These are phyloP conservation scores for Falco naumanni DNA, from an alignment of 2,797 vertebrate genomes.

Conservation along the genomic window DNA sequence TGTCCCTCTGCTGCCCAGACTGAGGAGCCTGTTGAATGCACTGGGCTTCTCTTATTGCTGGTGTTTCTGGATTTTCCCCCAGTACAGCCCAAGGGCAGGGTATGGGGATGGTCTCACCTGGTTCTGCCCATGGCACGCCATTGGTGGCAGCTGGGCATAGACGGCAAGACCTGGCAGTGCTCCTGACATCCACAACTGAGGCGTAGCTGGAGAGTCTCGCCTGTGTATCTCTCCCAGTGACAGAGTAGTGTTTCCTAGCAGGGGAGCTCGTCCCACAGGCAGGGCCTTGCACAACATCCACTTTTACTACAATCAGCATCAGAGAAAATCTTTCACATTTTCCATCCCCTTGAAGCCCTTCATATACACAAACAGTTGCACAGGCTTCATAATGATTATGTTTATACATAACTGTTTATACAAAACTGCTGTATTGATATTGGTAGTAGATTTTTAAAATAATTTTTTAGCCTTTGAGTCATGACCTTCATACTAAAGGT, in stretches of 20 bases:
- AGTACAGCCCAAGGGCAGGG: background rate
- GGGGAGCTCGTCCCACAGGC: background rate
- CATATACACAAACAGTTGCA: background rate
- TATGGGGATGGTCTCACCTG: background rate
- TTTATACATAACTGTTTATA: no score
- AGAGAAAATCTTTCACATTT: background rate
- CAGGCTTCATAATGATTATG: background rate
- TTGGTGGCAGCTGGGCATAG: rapidly evolving
- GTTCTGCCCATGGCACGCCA: rapidly evolving
- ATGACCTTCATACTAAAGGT: background rate
- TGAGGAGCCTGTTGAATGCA: background rate
- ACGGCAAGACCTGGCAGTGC: background rate
- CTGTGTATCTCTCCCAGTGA: background rate
- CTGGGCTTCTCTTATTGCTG: background rate
- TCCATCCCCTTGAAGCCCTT: background rate
- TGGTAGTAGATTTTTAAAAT: background rate
- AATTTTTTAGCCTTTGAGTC: background rate
- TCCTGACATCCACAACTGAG: background rate
- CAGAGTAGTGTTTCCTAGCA: rapidly evolving
- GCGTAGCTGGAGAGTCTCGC: rapidly evolving
- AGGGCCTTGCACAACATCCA: background rate
- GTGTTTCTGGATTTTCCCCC: background rate
- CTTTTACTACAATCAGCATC: background rate
- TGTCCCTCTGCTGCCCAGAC: background rate
- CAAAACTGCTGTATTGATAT: background rate